These are phyloP conservation scores for Agonopterix subpropinquella DNA, from an alignment of 2,888 invertebrate species.

Conservation along the genomic window DNA sequence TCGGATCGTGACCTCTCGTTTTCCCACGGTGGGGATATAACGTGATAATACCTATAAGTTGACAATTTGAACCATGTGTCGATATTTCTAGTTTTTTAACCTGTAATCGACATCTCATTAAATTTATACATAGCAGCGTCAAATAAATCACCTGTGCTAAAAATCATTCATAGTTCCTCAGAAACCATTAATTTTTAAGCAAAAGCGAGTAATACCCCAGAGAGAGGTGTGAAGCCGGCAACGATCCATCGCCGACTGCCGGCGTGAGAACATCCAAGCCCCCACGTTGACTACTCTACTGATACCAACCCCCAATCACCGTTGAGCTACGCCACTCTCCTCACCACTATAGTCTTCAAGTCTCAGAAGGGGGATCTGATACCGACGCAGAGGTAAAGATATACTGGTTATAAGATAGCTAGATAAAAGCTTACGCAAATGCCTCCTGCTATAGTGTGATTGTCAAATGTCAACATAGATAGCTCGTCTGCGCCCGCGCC, in stretches of 20 bases:
- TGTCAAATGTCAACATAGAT: conserved; percentile 63
- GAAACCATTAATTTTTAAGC: neutral
- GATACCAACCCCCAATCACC: conserved; percentile 40
- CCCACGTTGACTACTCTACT: conserved; percentile 49
- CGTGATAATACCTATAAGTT: too few species aligned
- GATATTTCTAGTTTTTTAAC: too few species aligned
- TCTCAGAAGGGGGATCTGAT: neutral
- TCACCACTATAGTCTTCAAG: neutral
- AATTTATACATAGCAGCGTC: too few species aligned
- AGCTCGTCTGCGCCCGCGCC: conserved; percentile 42
- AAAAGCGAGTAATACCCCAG: conserved; percentile 19
- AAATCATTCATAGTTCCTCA: too few species aligned
- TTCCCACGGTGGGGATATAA: too few species aligned
- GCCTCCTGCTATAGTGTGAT: conserved; percentile 49
- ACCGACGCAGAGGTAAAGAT: conserved; percentile 16
- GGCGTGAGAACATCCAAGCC: conserved; percentile 28
- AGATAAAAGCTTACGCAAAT: conserved; percentile 66
- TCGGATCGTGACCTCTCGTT: conserved; percentile 3
- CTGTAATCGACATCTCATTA: too few species aligned
- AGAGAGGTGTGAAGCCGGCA: conserved; percentile 47
- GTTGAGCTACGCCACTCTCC: conserved; percentile 22
- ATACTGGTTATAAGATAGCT: conserved; percentile 30
- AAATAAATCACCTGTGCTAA: too few species aligned
- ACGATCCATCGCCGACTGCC: conserved; percentile 67
- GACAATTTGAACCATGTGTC: too few species aligned